Conservation (phyloP, 2,797 vertebrate genomes). For the Anolis apletophallus region DNA sequence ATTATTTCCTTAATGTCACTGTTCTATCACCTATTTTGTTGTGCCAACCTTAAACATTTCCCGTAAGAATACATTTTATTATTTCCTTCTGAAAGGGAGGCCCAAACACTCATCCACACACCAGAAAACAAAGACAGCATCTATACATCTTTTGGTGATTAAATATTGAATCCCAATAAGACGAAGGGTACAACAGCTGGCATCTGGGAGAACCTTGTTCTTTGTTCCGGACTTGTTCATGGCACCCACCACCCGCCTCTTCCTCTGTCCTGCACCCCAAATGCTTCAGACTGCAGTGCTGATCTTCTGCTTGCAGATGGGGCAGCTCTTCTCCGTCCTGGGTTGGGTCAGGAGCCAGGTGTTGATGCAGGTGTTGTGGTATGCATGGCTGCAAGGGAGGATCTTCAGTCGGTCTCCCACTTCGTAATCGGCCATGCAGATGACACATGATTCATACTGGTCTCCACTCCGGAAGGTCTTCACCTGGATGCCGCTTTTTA, state of each 20-base stretch:
- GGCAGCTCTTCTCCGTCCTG: slow-evolving; percentile 75
- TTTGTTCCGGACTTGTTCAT: neutral
- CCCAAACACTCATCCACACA: too few species aligned
- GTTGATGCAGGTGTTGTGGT: slow-evolving; percentile 83
- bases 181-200: neutral
- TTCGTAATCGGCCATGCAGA: slow-evolving; percentile 88
- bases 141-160: neutral
- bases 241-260: too few species aligned
- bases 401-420: slow-evolving; percentile 84
- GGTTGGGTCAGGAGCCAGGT: slow-evolving; percentile 85
- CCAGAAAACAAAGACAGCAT: neutral
- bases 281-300: slow-evolving; percentile 58
- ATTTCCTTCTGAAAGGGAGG: too few species aligned
- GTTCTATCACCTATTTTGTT: too few species aligned
- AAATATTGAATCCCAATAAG: neutral
- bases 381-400: slow-evolving; percentile 85
- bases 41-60: too few species aligned
- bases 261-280: too few species aligned
- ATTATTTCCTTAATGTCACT: too few species aligned
- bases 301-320: slow-evolving; percentile 84
- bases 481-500: slow-evolving; percentile 78
- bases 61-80: too few species aligned
- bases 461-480: slow-evolving; percentile 78
- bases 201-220: neutral
- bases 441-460: slow-evolving; percentile 79